These are phyloP conservation scores for Herpetotheres cachinnans DNA, from an alignment of 2,113 vertebrate genomes.

Conservation along the genomic window DNA sequence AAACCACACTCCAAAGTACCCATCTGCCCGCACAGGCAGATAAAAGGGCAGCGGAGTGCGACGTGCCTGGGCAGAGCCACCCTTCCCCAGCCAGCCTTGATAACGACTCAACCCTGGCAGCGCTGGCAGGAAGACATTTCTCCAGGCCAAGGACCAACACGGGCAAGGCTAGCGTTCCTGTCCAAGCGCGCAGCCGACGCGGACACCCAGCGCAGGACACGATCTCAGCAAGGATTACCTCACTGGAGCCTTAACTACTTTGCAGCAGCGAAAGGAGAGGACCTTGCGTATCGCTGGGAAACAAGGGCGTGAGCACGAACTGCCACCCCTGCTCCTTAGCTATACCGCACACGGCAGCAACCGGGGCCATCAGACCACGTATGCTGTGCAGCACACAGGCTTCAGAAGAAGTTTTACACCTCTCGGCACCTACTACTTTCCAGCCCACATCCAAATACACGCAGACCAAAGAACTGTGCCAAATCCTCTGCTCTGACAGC, in stretches of 20 bases:
- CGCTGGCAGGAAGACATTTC: background rate
- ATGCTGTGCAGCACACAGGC: accelerated
- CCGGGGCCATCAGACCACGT: accelerated
- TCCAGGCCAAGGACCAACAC: background rate
- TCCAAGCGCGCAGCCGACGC: background rate
- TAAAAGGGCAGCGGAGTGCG: background rate
- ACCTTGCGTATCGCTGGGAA: background rate
- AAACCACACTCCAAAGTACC: background rate
- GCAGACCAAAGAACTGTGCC: background rate
- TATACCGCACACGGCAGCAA: accelerated
- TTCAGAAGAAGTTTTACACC: background rate
- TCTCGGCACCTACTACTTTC: background rate
- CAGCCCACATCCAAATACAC: background rate
- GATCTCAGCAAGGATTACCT: background rate
- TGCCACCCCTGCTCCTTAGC: background rate
- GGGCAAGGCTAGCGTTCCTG: accelerated
- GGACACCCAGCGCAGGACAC: accelerated
- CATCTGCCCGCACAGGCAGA: background rate
- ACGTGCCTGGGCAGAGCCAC: background rate
- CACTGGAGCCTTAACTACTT: background rate
- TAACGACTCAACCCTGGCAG: background rate
- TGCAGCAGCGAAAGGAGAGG: background rate
- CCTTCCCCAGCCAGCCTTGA: background rate
- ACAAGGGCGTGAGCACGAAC: accelerated
- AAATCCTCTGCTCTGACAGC: background rate